Evolutionary conservation across 2,113 vertebrate genomes (phyloP), one percentile per base, ranked within the genome.

Genomic region (Odobenus rosmarus): DNA sequence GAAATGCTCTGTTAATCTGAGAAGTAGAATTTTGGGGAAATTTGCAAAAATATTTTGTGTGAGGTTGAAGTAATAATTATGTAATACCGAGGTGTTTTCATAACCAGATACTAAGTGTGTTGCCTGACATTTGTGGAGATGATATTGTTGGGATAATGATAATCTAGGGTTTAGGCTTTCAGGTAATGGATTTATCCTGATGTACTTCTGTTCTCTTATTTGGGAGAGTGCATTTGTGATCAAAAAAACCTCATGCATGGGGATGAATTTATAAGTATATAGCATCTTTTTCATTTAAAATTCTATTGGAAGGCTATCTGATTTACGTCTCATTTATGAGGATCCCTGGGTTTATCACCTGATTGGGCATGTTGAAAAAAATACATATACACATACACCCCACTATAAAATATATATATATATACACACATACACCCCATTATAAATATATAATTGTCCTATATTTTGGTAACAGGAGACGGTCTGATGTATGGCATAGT

Each of bases 211-310:
- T 81, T 91, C 42, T 88, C 21, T 89, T 77, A 55, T 21, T 79
- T 87, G 53, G 9, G 14, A 28, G 31, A 81, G 42, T 89, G 16
- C 8, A 46, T 87, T 83, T 86, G 39, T 93, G 55, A 88, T 24
- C 33, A 91, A 95, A 79, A 51, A 94, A 31, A 5, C 9, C 5
- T 82, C 85, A 77, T 7, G 15, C 33, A 46, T 61, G 39, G 1
- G 14, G 94, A 82, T 85, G 3, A 84, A 39, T 88, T 21, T 82
- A 76, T 33, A 92, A 53, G 33, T 69, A 61, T 76, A 14, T 59
- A 90, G 19, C 51, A 39, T 55, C 72, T 64, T 93, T 91, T 33
- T 46, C 23, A 64, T 84, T 93, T 80, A 93, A 84, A 83, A 57
- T 72, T 42, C 39, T 87, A 16, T 5, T 1, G 14, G 55, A 46